phyloP scores from a whole-genome alignment of 1,140 invertebrate species.

The Ectropis grisescens region DNA sequence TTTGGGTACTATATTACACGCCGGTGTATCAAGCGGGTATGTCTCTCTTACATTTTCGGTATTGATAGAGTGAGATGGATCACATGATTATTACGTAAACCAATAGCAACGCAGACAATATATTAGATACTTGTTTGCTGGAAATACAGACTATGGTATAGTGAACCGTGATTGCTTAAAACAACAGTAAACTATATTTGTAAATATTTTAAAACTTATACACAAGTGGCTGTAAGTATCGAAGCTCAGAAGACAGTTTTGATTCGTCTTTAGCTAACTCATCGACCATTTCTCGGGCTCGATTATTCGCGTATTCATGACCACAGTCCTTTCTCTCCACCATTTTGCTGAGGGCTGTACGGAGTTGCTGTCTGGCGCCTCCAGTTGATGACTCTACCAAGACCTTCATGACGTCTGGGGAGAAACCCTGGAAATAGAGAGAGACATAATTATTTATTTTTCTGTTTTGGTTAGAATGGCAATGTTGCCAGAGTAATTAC shows the following conservation, averaged over 20 bases:
- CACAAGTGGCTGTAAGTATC: conserved; percentile 56
- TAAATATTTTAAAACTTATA: conserved; percentile 29
- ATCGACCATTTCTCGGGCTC: conserved; percentile 60
- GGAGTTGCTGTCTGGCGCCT: conserved; percentile 64
- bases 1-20: too few species aligned
- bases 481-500: too few species aligned
- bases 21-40: too few species aligned
- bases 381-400: conserved; percentile 58
- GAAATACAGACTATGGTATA: too few species aligned
- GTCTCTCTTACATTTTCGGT: too few species aligned
- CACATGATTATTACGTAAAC: too few species aligned
- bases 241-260: conserved; percentile 58
- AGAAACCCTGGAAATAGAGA: conserved; percentile 62
- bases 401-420: conserved; percentile 53
- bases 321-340: conserved; percentile 63
- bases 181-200: too few species aligned
- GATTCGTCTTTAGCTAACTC: conserved; percentile 66
- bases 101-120: too few species aligned
- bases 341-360: conserved; percentile 61
- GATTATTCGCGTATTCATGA: conserved; percentile 65
- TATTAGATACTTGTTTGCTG: too few species aligned
- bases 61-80: too few species aligned
- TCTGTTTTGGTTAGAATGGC: too few species aligned
- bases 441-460: background rate
- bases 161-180: too few species aligned